Base-by-base conservation (phyloP, 1,140 invertebrate genomes). In the Pseudoatta argentina region DNA sequence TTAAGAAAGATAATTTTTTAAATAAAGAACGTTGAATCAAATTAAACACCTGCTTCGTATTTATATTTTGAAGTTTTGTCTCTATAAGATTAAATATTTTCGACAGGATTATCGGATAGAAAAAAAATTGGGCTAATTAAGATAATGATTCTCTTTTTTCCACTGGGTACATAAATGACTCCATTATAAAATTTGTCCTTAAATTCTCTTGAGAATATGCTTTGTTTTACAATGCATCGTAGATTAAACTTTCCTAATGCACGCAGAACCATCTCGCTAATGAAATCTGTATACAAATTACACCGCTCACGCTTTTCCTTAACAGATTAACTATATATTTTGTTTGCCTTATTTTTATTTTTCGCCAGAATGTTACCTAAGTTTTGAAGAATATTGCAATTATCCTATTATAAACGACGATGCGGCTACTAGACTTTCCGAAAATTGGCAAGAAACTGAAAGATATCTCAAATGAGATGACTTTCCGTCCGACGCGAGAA, bases 391-490 rank as follows among this genome's bases (percentile, higher is more conserved):
- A n/a, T 82, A 16, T n/a, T 55, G 24, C 30, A 53, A 83, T 73
- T 34, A 12, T 63, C 24, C 30, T 55, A 39, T 63, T 44, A 59
- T 44, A 18, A 48, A 14, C 24, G 24, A 14, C 34, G 55, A 61
- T 39, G 18, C 24, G 14, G 14, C 21, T 69, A 48, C 55, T 78
- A 64, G 51, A 44, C 87, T 92, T 91, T 89, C 71, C 77, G 79
- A 85, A 91, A 92, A 91, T 79, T 79, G 48, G 67, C n/a, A 79
- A 83, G 63, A 75, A 89, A 92, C 92, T 89, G 87, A 91, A 86
- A 88, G 85, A 86, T 79, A 82, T 30, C 55, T 86, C 63, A 86
- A 81, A 87, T 69, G 90, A 67, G 34, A 91, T 91, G 64, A 66
- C 30, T 66, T 66, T 66, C 10, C 30, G 75, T 86, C 79, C 75